Evolutionary conservation across 2,113 vertebrate species (phyloP), one percentile per base, ranked within the genome.

Genomic region (Formicarius rufipectus): DNA sequence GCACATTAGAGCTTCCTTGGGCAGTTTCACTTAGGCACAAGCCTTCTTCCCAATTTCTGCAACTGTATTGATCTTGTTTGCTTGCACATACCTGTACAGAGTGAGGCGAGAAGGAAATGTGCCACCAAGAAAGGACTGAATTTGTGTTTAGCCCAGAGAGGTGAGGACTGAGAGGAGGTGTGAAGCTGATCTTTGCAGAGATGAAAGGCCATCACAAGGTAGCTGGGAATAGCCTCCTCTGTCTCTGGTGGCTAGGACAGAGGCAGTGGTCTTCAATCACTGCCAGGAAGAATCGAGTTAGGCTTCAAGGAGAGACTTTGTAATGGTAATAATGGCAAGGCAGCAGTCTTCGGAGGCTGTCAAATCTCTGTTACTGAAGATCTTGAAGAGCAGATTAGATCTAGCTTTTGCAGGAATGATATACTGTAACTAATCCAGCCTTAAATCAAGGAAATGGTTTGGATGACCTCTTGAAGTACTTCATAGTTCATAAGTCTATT

Each of bases 321-420:
- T 93, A 95, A 93, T 94, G 92, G 60, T 93, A 92, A 95, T 80
- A 83, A 86, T 50, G 83, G 86, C 3, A 64, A 92, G 80, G 68
- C 76, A 90, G 77, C 72, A 92, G 94, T 33, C 83, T 71, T 55
- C 6, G 2, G 59, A 92, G 67, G 83, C 68, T 92, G 83, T 95
- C 83, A 92, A 42, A 90, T 73, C 90, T 89, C 64, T 60, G 31
- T 44, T 88, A 88, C 91, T 7, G 50, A 84, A 72, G 83, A 89
- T 92, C 92, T 69, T 64, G 40, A 95, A 90, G 45, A 96, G 68
- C 76, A 93, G 95, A 95, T 95, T 95, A 94, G 86, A 96, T 90
- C 86, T 81, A 84, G 62, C 39, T 95, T 95, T 95, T 64, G 73
- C 86, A 93, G 89, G 56, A 81, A 55, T 84, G 79, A 95, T 95